Conservation (phyloP, 64 coral and sea anemone genomes). For the Montipora foliosa region DNA sequence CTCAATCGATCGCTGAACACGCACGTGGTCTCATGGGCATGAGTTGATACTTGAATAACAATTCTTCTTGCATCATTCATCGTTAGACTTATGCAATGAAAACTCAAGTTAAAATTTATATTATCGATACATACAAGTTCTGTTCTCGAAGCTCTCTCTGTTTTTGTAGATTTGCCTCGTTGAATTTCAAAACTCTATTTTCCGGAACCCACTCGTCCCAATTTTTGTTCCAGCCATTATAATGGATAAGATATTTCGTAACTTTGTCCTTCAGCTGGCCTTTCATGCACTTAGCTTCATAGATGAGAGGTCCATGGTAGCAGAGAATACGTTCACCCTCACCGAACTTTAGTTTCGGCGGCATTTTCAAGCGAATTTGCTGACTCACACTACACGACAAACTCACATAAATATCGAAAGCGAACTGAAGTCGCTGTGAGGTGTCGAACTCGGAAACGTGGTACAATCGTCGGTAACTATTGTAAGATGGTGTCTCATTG, state of each 20-base stretch:
- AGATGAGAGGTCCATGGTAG: conserved; percentile 97
- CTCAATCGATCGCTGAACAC: background rate
- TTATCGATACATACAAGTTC: conserved; percentile 83
- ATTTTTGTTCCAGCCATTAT: conserved; percentile 99
- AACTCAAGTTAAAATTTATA: background rate
- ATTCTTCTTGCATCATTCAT: background rate
- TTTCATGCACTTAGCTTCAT: conserved; percentile 99
- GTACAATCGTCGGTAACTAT: conserved; percentile 25
- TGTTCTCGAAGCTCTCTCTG: conserved; percentile 96
- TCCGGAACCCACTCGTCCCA: conserved; percentile 99
- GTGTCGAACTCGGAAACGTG: conserved; percentile 55
- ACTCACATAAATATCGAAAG: conserved; percentile 5
- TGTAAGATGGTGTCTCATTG: conserved; percentile 40
- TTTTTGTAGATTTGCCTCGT: conserved; percentile 95
- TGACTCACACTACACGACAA: conserved; percentile 30
- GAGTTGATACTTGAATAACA: background rate
- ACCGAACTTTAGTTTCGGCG: conserved; percentile 96
- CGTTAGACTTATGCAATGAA: background rate
- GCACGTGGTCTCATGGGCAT: conserved; percentile 17
- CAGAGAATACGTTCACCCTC: conserved; percentile 99
- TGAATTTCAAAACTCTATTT: conserved; percentile 97
- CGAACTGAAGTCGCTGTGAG: conserved; percentile 19
- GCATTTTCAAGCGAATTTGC: conserved; percentile 70
- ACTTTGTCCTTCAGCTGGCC: conserved; percentile 98
- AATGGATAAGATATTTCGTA: conserved; percentile 97